Conservation (phyloP, 2,113 vertebrate species). For the Callionymus lyra region DNA sequence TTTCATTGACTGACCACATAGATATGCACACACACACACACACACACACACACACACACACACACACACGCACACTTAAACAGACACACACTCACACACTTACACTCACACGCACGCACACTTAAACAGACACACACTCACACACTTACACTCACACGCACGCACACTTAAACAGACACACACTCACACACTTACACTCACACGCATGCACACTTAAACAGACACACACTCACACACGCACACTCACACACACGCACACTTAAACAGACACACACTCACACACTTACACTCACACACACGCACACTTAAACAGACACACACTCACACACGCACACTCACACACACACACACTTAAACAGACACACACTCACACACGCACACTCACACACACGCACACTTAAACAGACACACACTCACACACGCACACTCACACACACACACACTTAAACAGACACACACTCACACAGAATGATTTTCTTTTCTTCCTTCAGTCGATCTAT, state of each 20-base stretch:
- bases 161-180: slow-evolving; percentile 22
- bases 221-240: slow-evolving; percentile 41
- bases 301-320: no score
- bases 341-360: slow-evolving; percentile 23
- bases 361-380: slow-evolving; percentile 1
- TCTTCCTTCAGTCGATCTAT: slow-evolving; percentile 41
- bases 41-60: slow-evolving; percentile 29
- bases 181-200: slow-evolving; percentile 15
- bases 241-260: slow-evolving; percentile 2
- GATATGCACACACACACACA: slow-evolving; percentile 1
- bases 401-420: slow-evolving; percentile 45
- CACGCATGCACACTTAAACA: slow-evolving; percentile 35
- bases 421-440: slow-evolving; percentile 5
- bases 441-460: no score
- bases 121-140: slow-evolving; percentile 12
- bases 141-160: slow-evolving; percentile 55
- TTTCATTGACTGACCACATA: slow-evolving; percentile 55
- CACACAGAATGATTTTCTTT: slow-evolving; percentile 16
- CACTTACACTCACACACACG: slow-evolving; percentile 56
- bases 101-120: slow-evolving; percentile 34
- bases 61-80: neutral
- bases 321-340: slow-evolving; percentile 10
- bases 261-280: slow-evolving; percentile 20
- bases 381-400: slow-evolving; percentile 36
- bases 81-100: slow-evolving; percentile 32